Percentiles rank a stretch among this genome's conserved stretches.
These are phyloP conservation scores for Dichetophora obliterata DNA, from an alignment of 2,888 invertebrate species.

Conservation along the genomic window DNA sequence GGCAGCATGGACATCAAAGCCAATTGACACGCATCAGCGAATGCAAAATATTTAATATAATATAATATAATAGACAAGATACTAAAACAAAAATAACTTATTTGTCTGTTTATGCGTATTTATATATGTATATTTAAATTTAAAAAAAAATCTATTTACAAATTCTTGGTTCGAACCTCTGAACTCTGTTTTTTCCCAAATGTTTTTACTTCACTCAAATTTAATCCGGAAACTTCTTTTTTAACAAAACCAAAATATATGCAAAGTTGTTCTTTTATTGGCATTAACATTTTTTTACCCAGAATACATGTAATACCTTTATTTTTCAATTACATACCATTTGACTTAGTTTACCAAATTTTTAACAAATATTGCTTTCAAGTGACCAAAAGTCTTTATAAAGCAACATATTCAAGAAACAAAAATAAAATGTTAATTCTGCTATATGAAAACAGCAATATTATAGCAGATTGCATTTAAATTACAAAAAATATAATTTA, in stretches of 20 bases:
- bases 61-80: constrained; percentile 10
- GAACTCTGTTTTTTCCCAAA: background rate
- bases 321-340: constrained; percentile 1
- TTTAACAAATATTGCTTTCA: background rate
- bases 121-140: constrained; percentile 1
- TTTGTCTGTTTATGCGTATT: constrained; percentile 15
- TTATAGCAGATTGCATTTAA: constrained; percentile 1
- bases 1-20: constrained; percentile 66
- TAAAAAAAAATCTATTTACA: constrained; percentile 21
- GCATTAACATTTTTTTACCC: background rate
- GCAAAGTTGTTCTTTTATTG: background rate
- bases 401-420: background rate
- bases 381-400: constrained; percentile 1
- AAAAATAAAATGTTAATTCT: background rate
- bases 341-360: background rate
- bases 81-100: constrained; percentile 16
- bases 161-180: background rate
- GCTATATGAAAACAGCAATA: background rate
- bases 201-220: background rate
- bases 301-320: background rate
- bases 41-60: constrained; percentile 18
- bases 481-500: constrained; percentile 12
- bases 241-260: background rate
- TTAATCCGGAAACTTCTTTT: background rate
- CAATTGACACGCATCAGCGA: constrained; percentile 60